Evolutionary conservation across 35 echinoderm and acorn worm species (phyloP), one percentile per base, ranked within the genome.

Genomic region (Patiria miniata): DNA sequence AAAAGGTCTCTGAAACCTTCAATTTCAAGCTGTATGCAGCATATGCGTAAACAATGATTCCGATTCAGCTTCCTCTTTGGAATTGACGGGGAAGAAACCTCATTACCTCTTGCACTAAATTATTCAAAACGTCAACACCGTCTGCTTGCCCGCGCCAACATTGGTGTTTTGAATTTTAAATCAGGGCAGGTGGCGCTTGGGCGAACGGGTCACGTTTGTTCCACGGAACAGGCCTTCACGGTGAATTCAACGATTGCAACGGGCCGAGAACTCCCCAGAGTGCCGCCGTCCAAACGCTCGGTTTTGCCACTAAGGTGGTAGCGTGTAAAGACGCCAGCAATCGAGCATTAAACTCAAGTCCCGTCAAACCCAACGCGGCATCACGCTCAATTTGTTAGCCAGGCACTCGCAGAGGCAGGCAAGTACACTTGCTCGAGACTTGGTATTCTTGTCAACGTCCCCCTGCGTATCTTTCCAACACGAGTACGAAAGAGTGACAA

Each of bases 151-250:
- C 42, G 26, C 19, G 29, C 65, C 26, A 73, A 68, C 32, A 73
- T 73, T 73, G 26, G 26, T 73, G 26, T 32, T 73, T 73, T 73
- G 65, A 47, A 47, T 47, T 47, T 47, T 30, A 73, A 73, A 73
- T 73, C 65, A 73, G 29, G 26, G 26, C 65, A 73, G 65, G 65
- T 73, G 65, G 65, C 65, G 65, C 65, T 73, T 73, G 65, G 34
- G 34, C 26, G 65, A 73, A 23, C 7, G 1, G 65, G 65, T 23
- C 7, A 30, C 65, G 14, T 30, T 4, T 47, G 4, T 47, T 47
- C 42, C 42, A 12, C 29, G 65, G 65, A 73, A 73, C 29, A 73
- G 34, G n/a, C 26, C 29, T 73, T 73, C 65, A 73, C 65, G 34
- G 65, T 26, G 29, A 73, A 73, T 73, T 18, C 23, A 26, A 73